A percentile compares a stretch with the other conserved stretches of the same genome.
These are phyloP conservation scores for Thalpophila matura DNA, from an alignment of 2,888 invertebrate species.

Conservation along the genomic window DNA sequence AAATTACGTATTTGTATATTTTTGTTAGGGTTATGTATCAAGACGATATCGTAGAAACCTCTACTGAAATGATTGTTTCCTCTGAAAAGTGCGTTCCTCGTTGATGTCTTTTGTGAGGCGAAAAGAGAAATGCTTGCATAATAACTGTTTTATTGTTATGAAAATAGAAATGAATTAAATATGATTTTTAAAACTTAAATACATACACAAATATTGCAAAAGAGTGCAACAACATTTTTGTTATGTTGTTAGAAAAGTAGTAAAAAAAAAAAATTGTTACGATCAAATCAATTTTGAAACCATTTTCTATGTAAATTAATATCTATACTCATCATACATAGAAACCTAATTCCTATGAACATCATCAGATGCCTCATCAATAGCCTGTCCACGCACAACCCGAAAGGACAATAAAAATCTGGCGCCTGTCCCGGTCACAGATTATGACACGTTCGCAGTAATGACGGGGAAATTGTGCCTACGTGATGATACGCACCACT, in stretches of 20 bases:
- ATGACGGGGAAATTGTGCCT: constrained; percentile 86
- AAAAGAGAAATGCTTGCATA: neutral
- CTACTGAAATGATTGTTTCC: neutral
- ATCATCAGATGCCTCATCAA: constrained; percentile 56
- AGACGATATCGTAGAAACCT: neutral
- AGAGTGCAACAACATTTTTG: no score
- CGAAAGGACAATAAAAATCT: constrained; percentile 82
- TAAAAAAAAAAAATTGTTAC: no score
- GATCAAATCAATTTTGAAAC: neutral
- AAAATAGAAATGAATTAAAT: no score
- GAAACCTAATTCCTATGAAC: constrained; percentile 36
- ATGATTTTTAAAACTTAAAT: no score
- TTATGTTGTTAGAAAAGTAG: no score
- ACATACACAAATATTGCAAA: no score
- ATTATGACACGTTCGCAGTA: constrained; percentile 86
- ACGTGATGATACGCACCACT: constrained; percentile 81
- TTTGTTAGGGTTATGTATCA: neutral
- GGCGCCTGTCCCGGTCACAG: constrained; percentile 85
- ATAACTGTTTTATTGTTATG: no score
- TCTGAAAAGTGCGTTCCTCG: constrained; percentile 18
- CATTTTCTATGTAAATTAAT: neutral
- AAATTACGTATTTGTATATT: neutral
- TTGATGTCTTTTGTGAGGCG: constrained; percentile 62
- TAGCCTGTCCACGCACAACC: constrained; percentile 70
- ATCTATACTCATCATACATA: neutral